Percentiles rank a stretch among this genome's conserved stretches.
phyloP scores from a whole-genome alignment of 2,888 invertebrate species.

The Nematopogon swammerdamellus region DNA sequence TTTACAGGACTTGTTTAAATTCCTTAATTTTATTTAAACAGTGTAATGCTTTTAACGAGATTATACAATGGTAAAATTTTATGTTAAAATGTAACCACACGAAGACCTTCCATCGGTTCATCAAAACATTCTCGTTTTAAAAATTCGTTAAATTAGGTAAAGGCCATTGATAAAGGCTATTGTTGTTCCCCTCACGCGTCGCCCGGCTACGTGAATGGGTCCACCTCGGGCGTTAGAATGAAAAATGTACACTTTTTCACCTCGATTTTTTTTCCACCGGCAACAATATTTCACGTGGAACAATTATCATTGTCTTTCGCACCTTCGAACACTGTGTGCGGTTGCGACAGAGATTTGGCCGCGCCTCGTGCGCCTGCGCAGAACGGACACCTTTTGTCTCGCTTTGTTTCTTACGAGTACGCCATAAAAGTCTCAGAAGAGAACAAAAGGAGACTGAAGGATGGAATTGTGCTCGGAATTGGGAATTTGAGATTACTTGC shows the following conservation, averaged over 20 bases:
- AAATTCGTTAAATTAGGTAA: conserved; percentile 22
- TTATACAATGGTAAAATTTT: too few relatives aligned
- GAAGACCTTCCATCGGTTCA: too few relatives aligned
- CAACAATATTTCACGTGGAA: conserved; percentile 53
- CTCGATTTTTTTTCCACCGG: conserved; percentile 43
- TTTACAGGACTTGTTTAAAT: too few relatives aligned
- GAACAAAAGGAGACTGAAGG: background rate
- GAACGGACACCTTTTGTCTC: background rate
- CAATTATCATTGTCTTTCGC: conserved; percentile 57
- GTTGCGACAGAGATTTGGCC: conserved; percentile 22
- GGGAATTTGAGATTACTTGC: background rate
- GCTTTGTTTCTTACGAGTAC: background rate
- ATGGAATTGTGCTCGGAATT: background rate
- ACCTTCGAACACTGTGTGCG: conserved; percentile 37
- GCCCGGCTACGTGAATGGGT: conserved; percentile 45
- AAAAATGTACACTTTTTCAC: conserved; percentile 43
- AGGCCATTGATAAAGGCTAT: conserved; percentile 47
- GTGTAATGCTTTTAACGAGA: too few relatives aligned
- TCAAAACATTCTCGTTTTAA: background rate
- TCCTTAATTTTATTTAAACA: too few relatives aligned
- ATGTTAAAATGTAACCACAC: too few relatives aligned
- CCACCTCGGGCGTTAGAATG: conserved; percentile 29
- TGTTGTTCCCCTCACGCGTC: conserved; percentile 34
- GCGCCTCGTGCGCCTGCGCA: conserved; percentile 20
- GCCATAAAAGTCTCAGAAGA: background rate